phyloP scores from a whole-genome alignment of 2,113 vertebrate species.

The Butastur rufipennis region DNA sequence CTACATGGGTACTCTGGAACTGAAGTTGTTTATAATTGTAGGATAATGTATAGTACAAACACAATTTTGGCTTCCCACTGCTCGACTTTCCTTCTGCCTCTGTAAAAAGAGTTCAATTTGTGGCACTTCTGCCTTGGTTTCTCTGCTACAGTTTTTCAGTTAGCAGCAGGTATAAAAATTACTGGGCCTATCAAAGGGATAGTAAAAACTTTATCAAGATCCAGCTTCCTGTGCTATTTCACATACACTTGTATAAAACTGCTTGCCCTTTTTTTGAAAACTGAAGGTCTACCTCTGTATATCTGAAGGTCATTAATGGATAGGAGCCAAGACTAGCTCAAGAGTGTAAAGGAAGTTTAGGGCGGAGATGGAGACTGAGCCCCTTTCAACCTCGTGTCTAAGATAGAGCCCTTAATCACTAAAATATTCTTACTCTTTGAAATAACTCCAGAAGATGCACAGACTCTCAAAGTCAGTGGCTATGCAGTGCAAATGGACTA shows the following conservation, averaged over 20 bases:
- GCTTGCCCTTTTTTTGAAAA: not conserved
- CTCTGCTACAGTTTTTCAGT: not conserved
- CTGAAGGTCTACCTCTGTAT: not conserved
- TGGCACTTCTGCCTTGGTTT: not conserved
- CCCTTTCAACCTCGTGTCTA: not conserved
- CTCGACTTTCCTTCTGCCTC: not conserved
- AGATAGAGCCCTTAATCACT: not conserved
- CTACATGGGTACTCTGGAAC: not conserved
- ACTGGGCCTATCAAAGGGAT: not conserved
- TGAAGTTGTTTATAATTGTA: not conserved
- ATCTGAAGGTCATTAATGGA: not conserved
- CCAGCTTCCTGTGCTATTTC: not conserved
- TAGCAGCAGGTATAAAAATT: not conserved
- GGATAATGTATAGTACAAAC: not conserved
- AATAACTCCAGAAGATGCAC: not conserved
- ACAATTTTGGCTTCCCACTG: not conserved
- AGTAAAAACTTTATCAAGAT: not conserved
- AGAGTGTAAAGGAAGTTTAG: not conserved
- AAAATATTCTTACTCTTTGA: not conserved
- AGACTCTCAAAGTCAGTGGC: not conserved
- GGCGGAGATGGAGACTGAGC: not conserved
- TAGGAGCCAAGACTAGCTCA: not conserved
- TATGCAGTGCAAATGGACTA: not conserved
- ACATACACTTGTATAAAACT: not conserved
- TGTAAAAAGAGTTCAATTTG: not conserved